These are phyloP conservation scores for Pomatostomus ruficeps DNA, from an alignment of 2,113 vertebrate species.

Conservation along the genomic window DNA sequence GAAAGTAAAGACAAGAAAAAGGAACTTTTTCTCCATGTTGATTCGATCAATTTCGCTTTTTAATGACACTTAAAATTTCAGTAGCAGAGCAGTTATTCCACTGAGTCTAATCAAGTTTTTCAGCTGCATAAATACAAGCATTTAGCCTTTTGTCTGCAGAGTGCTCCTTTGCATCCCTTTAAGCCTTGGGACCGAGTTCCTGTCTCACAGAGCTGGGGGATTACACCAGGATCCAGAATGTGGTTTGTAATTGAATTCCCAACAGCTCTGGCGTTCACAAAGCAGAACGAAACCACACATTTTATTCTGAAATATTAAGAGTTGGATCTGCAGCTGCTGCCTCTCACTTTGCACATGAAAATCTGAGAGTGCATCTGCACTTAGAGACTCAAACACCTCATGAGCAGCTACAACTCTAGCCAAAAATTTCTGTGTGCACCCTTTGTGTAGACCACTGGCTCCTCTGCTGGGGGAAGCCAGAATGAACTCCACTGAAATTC, in stretches of 20 bases:
- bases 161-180: background rate
- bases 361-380: background rate
- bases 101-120: background rate
- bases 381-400: background rate
- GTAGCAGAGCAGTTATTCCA: background rate
- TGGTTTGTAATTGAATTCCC: background rate
- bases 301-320: background rate
- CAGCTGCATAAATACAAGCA: background rate
- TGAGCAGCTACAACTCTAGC: background rate
- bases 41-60: background rate
- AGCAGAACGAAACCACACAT: background rate
- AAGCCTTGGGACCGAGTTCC: background rate
- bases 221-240: background rate
- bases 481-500: background rate
- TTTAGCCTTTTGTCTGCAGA: background rate
- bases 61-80: background rate
- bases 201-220: background rate
- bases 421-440: background rate
- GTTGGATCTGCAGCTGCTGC: background rate
- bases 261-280: background rate
- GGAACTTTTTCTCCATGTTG: background rate
- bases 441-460: background rate
- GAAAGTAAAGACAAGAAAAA: background rate
- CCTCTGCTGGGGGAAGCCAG: background rate
- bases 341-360: background rate